Evolutionary conservation across 2,888 invertebrate genomes (phyloP).

Genomic region (Trissoscelio sp.): DNA sequence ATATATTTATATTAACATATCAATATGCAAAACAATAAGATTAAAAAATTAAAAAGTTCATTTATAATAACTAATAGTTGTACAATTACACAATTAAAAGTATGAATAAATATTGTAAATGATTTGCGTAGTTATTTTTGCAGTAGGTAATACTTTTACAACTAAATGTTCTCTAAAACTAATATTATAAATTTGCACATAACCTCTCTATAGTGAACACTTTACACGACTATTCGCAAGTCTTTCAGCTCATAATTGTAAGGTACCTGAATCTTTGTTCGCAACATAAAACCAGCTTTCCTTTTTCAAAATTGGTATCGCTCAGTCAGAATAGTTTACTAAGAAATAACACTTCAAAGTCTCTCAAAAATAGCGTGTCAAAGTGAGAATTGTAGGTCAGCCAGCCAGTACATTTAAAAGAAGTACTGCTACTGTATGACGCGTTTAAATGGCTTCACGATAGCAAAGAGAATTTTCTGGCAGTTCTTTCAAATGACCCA

Average conservation of each 20-base stretch:
- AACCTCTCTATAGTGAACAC: background rate
- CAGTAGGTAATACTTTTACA: too few relatives aligned
- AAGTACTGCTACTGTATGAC: slow-evolving; percentile 16
- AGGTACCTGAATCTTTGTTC: slow-evolving; percentile 16
- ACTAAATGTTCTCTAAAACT: slow-evolving; percentile 2
- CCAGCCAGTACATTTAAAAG: slow-evolving; percentile 63
- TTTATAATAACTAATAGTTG: too few relatives aligned
- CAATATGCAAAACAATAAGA: too few relatives aligned
- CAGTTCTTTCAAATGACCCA: slow-evolving; percentile 30
- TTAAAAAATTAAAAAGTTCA: too few relatives aligned
- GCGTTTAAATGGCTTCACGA: slow-evolving; percentile 52
- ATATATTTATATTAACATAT: too few relatives aligned
- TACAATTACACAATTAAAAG: too few relatives aligned
- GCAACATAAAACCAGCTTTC: background rate
- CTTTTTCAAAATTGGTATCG: slow-evolving; percentile 35
- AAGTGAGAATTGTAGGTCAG: slow-evolving; percentile 79
- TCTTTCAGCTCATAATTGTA: slow-evolving; percentile 16
- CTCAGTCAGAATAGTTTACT: slow-evolving; percentile 47
- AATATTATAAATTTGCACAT: background rate
- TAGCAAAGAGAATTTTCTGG: slow-evolving; percentile 51
- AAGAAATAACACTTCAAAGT: slow-evolving; percentile 72
- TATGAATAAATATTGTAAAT: too few relatives aligned
- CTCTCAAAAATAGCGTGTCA: slow-evolving; percentile 77
- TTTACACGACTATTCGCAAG: background rate
- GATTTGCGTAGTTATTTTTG: too few relatives aligned